Evolutionary conservation across 2,888 invertebrate genomes (phyloP).

Genomic region (Lapara coniferarum): DNA sequence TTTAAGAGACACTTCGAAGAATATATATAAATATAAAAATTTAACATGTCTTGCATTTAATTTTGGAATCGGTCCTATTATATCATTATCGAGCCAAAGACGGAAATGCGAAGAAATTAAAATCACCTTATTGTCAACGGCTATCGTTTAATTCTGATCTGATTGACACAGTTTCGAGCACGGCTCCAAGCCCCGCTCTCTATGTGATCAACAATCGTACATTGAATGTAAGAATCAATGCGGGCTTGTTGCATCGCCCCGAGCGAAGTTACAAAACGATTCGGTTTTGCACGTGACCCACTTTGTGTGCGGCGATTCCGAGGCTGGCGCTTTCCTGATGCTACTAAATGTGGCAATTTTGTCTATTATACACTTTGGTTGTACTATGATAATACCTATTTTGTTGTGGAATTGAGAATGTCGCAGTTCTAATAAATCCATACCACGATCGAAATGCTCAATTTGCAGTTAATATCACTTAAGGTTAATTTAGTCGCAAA

Average conservation of each 20-base stretch:
- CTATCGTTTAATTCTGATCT: background rate
- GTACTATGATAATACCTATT: too few relatives aligned
- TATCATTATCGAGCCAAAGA: too few relatives aligned
- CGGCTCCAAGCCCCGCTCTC: background rate
- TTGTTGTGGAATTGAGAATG: too few relatives aligned
- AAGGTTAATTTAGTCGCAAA: too few relatives aligned
- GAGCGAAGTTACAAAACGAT: constrained; percentile 1
- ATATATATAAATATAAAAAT: too few relatives aligned
- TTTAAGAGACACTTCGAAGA: too few relatives aligned
- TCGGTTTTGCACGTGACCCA: constrained; percentile 11
- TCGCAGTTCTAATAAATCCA: too few relatives aligned
- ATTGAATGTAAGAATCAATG: background rate
- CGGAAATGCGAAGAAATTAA: background rate
- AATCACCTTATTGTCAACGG: background rate
- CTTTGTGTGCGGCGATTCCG: background rate
- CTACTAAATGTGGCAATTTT: background rate
- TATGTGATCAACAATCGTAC: background rate
- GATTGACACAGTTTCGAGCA: background rate
- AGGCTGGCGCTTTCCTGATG: constrained; percentile 1
- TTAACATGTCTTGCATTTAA: too few relatives aligned
- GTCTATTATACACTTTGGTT: too few relatives aligned
- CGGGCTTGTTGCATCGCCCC: background rate
- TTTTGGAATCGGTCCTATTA: background rate
- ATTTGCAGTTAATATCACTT: too few relatives aligned
- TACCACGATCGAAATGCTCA: too few relatives aligned